phyloP scores from a whole-genome alignment of 2,888 invertebrate species.

The Ennomos quercinarius region DNA sequence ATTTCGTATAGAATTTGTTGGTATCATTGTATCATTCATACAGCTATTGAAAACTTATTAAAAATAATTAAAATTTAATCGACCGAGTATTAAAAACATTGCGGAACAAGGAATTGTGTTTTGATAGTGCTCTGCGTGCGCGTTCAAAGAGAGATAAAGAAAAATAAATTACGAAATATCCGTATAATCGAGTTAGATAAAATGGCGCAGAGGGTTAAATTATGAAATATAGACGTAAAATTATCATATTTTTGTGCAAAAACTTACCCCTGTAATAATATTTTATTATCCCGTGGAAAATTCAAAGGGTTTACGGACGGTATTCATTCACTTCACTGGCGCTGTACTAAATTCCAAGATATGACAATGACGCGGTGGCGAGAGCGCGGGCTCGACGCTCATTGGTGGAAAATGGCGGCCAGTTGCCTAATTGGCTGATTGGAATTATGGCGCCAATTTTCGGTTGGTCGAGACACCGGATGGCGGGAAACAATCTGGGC shows the following conservation, averaged over 20 bases:
- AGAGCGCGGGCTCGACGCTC: slow-evolving; percentile 79
- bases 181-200: slow-evolving; percentile 29
- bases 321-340: slow-evolving; percentile 83
- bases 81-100: slow-evolving; percentile 24
- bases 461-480: slow-evolving; percentile 81
- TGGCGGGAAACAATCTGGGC: slow-evolving; percentile 79
- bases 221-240: slow-evolving; percentile 35
- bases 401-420: slow-evolving; percentile 84
- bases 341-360: slow-evolving; percentile 84
- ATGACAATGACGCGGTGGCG: slow-evolving; percentile 83
- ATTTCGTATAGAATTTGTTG: slow-evolving; percentile 60
- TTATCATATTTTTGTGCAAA: slow-evolving; percentile 25
- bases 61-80: slow-evolving; percentile 6
- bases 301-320: slow-evolving; percentile 80
- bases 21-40: slow-evolving; percentile 47
- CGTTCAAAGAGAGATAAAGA: slow-evolving; percentile 47
- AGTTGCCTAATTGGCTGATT: slow-evolving; percentile 67
- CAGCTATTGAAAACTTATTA: slow-evolving; percentile 22
- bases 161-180: slow-evolving; percentile 61
- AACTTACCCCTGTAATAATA: slow-evolving; percentile 69
- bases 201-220: slow-evolving; percentile 46
- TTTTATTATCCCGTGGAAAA: slow-evolving; percentile 73
- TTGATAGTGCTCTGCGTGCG: slow-evolving; percentile 31
- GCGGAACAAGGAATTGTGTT: slow-evolving; percentile 33
- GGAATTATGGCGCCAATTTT: slow-evolving; percentile 82